These are phyloP conservation scores for Piscicola geometra DNA, from an alignment of 2,888 invertebrate genomes.

Conservation along the genomic window DNA sequence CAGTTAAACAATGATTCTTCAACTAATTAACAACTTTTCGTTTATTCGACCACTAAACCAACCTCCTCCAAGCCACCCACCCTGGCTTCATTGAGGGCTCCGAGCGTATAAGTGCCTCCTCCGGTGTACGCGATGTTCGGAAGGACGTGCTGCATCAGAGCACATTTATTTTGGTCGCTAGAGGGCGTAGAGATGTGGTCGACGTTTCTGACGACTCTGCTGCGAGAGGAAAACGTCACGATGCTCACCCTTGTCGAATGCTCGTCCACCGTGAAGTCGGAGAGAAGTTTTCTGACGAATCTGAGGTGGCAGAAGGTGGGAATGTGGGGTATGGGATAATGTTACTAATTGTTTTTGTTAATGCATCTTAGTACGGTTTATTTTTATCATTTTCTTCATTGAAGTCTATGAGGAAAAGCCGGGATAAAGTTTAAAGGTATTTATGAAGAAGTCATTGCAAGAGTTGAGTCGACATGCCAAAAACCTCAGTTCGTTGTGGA, in stretches of 20 bases:
- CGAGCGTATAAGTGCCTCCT: slow-evolving; percentile 67
- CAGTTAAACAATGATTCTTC: not conserved
- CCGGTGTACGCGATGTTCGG: slow-evolving; percentile 64
- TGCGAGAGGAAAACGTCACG: slow-evolving; percentile 66
- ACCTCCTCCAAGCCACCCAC: slow-evolving; percentile 54
- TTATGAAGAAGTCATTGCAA: not conserved
- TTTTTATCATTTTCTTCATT: too few species aligned
- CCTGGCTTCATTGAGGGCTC: slow-evolving; percentile 66
- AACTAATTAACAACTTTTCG: not conserved
- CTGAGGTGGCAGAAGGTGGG: not conserved
- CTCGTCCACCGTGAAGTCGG: slow-evolving; percentile 65
- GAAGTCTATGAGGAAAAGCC: too few species aligned
- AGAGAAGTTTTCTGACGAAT: slow-evolving; percentile 61
- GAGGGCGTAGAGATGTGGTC: slow-evolving; percentile 60
- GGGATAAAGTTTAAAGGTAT: not conserved
- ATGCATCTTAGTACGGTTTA: too few species aligned
- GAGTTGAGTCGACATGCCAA: not conserved
- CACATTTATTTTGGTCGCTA: slow-evolving; percentile 63
- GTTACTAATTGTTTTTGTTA: too few species aligned
- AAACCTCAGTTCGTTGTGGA: slow-evolving; percentile 63
- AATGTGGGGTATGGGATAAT: too few species aligned
- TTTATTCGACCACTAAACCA: not conserved
- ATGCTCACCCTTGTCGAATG: slow-evolving; percentile 65
- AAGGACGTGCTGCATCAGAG: slow-evolving; percentile 63
- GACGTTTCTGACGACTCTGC: slow-evolving; percentile 59